Evolutionary conservation across 1,140 invertebrate species (phyloP).

Genomic region (Plodia interpunctella): DNA sequence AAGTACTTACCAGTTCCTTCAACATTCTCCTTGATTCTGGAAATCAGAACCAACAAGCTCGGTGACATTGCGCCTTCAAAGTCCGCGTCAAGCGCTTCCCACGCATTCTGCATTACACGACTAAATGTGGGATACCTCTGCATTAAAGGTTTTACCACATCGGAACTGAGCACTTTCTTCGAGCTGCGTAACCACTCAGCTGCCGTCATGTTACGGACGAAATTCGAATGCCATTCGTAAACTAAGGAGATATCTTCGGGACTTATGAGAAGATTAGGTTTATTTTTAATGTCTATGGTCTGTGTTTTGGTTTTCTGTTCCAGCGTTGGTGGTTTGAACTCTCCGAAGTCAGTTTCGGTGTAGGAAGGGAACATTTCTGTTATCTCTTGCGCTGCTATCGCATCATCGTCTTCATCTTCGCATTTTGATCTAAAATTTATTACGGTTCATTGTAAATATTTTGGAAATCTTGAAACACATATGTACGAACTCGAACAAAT

Average conservation of each 20-base stretch:
- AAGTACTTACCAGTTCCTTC: slow-evolving; percentile 60
- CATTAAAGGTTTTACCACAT: slow-evolving; percentile 78
- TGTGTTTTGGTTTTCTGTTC: slow-evolving; percentile 44
- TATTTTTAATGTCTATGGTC: slow-evolving; percentile 17
- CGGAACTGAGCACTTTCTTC: slow-evolving; percentile 49
- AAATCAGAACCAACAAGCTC: slow-evolving; percentile 74
- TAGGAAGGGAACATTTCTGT: slow-evolving; percentile 87
- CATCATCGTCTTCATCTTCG: slow-evolving; percentile 84
- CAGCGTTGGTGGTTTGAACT: slow-evolving; percentile 73
- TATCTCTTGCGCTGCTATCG: slow-evolving; percentile 84
- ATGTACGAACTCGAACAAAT: too few relatives aligned
- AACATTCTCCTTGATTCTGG: slow-evolving; percentile 57
- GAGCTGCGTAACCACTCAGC: slow-evolving; percentile 78
- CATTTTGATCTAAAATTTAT: slow-evolving; percentile 75
- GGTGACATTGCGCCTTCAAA: slow-evolving; percentile 76
- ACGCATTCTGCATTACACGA: slow-evolving; percentile 66
- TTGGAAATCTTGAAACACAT: too few relatives aligned
- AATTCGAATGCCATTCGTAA: slow-evolving; percentile 79
- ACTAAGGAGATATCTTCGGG: slow-evolving; percentile 78
- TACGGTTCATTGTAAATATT: too few relatives aligned
- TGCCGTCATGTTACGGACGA: slow-evolving; percentile 77
- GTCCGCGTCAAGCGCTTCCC: slow-evolving; percentile 71
- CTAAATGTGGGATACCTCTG: slow-evolving; percentile 80
- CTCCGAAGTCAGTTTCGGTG: slow-evolving; percentile 82
- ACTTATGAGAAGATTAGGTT: slow-evolving; percentile 66